Evolutionary conservation across 92 coral and sea anemone species (phyloP).

Genomic region (Paragorgia papillata): DNA sequence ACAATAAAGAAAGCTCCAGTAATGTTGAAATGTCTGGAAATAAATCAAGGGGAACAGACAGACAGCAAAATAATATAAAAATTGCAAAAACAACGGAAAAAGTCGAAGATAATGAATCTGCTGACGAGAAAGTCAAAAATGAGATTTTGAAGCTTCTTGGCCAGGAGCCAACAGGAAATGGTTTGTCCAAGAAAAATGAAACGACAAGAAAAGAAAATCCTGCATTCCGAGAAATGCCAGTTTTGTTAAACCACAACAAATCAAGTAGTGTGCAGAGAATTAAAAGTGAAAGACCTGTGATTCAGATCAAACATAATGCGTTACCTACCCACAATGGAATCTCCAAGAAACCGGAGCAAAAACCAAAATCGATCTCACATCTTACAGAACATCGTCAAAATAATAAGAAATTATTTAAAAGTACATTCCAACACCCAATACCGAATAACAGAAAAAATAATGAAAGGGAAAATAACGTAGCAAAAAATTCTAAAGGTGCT

Average conservation of each 20-base stretch:
- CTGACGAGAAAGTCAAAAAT: constrained; percentile 37
- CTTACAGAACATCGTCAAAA: not conserved
- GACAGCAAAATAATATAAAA: not conserved
- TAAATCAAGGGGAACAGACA: not conserved
- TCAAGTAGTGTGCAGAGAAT: not conserved
- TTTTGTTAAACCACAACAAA: not conserved
- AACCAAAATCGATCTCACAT: not conserved
- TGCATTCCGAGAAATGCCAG: not conserved
- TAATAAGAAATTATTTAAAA: not conserved
- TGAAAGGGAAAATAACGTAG: too few species aligned
- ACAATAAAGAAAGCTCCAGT: not conserved
- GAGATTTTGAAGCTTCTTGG: constrained; percentile 40
- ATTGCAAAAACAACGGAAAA: not conserved
- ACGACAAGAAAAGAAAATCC: not conserved
- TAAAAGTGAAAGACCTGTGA: not conserved
- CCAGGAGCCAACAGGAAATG: not conserved
- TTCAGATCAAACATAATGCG: not conserved
- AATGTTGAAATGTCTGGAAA: not conserved
- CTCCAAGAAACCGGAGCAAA: not conserved
- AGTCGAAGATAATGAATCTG: not conserved
- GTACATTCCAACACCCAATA: not conserved
- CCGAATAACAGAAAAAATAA: not conserved
- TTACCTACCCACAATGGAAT: not conserved
- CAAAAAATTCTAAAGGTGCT: not conserved
- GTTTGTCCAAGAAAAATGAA: not conserved